phyloP scores from a whole-genome alignment of 1,140 invertebrate species.

The Mylabris phalerata region DNA sequence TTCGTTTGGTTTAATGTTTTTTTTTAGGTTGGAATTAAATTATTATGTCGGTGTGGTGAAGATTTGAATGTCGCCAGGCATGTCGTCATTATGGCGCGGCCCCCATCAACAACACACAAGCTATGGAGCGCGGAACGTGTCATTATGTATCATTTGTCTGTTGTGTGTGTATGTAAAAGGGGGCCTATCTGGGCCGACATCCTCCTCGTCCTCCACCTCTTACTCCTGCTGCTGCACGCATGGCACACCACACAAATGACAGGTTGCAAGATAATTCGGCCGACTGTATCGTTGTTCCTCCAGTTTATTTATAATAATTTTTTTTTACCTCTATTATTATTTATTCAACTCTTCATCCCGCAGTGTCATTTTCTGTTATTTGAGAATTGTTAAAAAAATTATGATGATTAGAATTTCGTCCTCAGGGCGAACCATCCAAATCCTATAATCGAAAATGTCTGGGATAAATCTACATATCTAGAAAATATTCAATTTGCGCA shows the following conservation, averaged over 20 bases:
- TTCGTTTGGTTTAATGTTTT: too few relatives aligned
- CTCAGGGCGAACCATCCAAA: too few relatives aligned
- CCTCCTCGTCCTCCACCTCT: neutral
- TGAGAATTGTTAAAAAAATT: too few relatives aligned
- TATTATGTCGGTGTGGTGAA: too few relatives aligned
- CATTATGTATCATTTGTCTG: slow-evolving; percentile 26
- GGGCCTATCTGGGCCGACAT: slow-evolving; percentile 17
- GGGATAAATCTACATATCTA: too few relatives aligned
- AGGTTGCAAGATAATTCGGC: slow-evolving; percentile 17
- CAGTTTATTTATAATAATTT: neutral
- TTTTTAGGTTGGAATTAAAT: neutral
- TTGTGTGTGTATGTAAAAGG: neutral
- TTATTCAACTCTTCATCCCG: too few relatives aligned
- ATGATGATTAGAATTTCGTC: too few relatives aligned
- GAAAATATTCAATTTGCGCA: too few relatives aligned
- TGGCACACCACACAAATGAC: slow-evolving; percentile 19
- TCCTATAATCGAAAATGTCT: too few relatives aligned
- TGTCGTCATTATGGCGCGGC: neutral
- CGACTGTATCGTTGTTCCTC: neutral
- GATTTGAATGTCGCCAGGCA: slow-evolving; percentile 5
- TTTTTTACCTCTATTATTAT: slow-evolving; percentile 2
- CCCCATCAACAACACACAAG: slow-evolving; percentile 5
- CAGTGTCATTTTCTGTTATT: too few relatives aligned
- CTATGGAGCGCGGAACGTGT: slow-evolving; percentile 15
- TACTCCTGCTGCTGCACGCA: slow-evolving; percentile 9